A percentile compares a stretch with the other conserved stretches of the same genome.
phyloP scores from a whole-genome alignment of 1,140 invertebrate species.

The Caligus rogercresseyi region DNA sequence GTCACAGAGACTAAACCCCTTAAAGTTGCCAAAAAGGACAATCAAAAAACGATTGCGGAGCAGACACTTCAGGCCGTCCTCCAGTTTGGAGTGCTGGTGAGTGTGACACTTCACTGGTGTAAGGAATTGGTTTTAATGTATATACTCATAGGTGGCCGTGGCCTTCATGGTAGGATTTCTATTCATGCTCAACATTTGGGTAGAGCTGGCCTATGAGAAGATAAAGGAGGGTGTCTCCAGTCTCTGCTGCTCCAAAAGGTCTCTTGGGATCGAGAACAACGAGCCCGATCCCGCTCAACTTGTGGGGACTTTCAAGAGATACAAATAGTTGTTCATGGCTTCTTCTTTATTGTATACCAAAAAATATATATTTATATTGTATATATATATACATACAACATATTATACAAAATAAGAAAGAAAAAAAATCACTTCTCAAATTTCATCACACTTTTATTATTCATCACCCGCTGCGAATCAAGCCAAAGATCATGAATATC shows the following conservation, averaged over 20 bases:
- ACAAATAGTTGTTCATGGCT: too few relatives aligned
- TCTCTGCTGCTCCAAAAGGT: neutral
- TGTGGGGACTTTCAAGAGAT: slow-evolving; percentile 18
- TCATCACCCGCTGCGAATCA: too few relatives aligned
- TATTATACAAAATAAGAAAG: too few relatives aligned
- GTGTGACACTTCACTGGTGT: neutral
- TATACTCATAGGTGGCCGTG: slow-evolving; percentile 7
- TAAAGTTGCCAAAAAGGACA: neutral
- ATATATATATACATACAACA: too few relatives aligned
- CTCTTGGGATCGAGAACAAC: slow-evolving; percentile 5
- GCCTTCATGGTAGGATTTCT: slow-evolving; percentile 16
- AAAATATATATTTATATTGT: too few relatives aligned
- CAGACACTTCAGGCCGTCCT: slow-evolving; percentile 12
- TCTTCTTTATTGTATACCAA: too few relatives aligned
- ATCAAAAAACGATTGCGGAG: slow-evolving; percentile 9
- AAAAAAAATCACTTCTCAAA: too few relatives aligned
- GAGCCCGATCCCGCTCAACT: slow-evolving; percentile 14
- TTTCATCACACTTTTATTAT: too few relatives aligned
- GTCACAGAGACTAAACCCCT: neutral
- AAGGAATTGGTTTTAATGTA: neutral
- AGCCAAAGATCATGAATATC: too few relatives aligned
- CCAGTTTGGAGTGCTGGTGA: slow-evolving; percentile 17
- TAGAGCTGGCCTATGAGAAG: slow-evolving; percentile 13
- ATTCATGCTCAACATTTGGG: slow-evolving; percentile 16
- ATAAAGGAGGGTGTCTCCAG: neutral